A percentile compares a stretch with the other conserved stretches of the same genome.
Conservation (phyloP, 2,113 vertebrate genomes). For the Daboia siamensis region DNA sequence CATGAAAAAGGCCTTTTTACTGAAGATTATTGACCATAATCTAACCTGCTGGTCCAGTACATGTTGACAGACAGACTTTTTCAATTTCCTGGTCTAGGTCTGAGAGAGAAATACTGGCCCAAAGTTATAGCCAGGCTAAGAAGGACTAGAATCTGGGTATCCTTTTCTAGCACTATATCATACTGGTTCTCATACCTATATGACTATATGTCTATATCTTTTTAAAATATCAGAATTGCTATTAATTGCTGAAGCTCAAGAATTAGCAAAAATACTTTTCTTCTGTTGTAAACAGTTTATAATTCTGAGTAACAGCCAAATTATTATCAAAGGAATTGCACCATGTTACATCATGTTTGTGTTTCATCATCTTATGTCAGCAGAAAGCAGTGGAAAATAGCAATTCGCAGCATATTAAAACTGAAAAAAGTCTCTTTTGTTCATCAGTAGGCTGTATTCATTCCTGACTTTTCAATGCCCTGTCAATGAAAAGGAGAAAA, state of each 20-base stretch:
- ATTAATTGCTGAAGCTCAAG: neutral
- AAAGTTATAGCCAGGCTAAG: neutral
- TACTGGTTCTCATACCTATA: neutral
- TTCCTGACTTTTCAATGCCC: conserved; percentile 20
- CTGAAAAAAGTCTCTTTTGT: neutral
- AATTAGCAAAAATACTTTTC: neutral
- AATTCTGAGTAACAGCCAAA: neutral
- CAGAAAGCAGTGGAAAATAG: neutral
- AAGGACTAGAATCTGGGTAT: neutral
- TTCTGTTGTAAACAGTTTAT: neutral
- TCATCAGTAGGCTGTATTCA: conserved; percentile 8
- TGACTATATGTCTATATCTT: neutral
- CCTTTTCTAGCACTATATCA: neutral
- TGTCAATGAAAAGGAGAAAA: conserved; percentile 1
- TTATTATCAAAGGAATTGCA: conserved; percentile 4
- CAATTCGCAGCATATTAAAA: neutral
- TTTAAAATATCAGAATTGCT: neutral
- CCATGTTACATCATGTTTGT: conserved; percentile 20
- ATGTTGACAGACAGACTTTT: neutral
- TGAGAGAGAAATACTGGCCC: neutral
- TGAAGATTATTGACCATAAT: neutral
- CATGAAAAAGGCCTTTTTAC: neutral
- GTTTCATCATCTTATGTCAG: neutral
- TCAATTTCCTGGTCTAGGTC: neutral
- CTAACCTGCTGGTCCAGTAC: neutral